Conservation (phyloP, 2,113 vertebrate genomes). For the Orycteropus afer region DNA sequence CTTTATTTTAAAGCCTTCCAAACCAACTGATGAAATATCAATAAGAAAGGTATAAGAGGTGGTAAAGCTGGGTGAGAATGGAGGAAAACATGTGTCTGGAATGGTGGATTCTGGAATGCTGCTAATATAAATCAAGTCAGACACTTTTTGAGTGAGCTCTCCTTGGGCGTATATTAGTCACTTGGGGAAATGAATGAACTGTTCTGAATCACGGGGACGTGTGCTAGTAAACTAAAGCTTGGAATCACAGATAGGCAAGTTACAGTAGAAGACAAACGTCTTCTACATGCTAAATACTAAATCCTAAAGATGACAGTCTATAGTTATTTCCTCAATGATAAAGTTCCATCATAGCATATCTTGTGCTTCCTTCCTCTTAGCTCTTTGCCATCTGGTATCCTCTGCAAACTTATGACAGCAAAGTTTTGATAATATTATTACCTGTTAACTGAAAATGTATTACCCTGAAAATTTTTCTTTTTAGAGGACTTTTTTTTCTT, state of each 20-base stretch:
- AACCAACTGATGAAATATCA: neutral
- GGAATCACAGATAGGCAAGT: neutral
- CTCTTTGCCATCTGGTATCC: neutral
- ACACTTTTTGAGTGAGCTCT: neutral
- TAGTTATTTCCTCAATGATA: neutral
- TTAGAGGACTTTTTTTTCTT: neutral
- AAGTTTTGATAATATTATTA: neutral
- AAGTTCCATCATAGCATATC: neutral
- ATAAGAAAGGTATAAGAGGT: neutral
- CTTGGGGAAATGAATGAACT: neutral
- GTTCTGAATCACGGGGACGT: neutral
- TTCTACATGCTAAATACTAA: neutral
- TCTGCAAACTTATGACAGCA: neutral
- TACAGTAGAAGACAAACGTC: neutral
- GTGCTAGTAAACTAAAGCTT: neutral
- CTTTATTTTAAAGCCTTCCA: constrained; percentile 51
- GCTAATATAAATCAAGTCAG: neutral
- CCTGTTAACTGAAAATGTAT: neutral
- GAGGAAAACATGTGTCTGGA: neutral
- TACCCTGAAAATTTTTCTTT: neutral
- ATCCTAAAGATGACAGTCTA: neutral
- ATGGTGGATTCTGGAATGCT: neutral
- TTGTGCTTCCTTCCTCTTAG: neutral
- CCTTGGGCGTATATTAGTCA: neutral
- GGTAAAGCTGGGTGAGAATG: neutral